Evolutionary conservation across 2,113 vertebrate genomes (phyloP).

Genomic region (Ellobius talpinus): DNA sequence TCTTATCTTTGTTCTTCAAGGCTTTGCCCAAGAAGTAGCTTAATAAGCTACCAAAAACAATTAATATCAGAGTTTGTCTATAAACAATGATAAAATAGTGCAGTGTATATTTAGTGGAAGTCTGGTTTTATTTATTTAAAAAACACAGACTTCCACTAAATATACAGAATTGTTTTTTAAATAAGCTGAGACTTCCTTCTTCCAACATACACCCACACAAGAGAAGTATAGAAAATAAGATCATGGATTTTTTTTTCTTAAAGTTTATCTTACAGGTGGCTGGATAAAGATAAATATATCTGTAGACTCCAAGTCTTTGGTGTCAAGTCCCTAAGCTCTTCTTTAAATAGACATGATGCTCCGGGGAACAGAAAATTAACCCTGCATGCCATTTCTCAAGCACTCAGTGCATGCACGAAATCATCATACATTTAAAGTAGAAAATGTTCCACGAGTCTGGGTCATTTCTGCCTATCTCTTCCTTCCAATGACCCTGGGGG

Average conservation of each 20-base stretch:
- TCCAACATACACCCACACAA: neutral
- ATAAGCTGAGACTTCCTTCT: slow-evolving; percentile 29
- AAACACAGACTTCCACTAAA: slow-evolving; percentile 13
- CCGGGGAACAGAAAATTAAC: slow-evolving; percentile 31
- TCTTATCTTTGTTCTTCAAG: slow-evolving; percentile 61
- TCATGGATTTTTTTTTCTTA: slow-evolving; percentile 16
- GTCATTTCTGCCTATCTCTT: slow-evolving; percentile 11
- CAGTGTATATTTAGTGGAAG: too few relatives aligned
- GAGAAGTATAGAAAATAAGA: slow-evolving; percentile 2
- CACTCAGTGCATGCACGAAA: neutral
- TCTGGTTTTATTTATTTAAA: too few relatives aligned
- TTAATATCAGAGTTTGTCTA: slow-evolving; percentile 19
- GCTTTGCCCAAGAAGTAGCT: slow-evolving; percentile 46
- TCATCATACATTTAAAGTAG: slow-evolving; percentile 40
- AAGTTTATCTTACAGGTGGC: neutral
- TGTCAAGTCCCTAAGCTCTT: slow-evolving; percentile 35
- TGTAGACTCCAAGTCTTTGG: neutral
- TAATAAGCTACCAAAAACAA: slow-evolving; percentile 35
- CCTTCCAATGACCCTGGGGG: slow-evolving; percentile 39
- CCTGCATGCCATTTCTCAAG: slow-evolving; percentile 14
- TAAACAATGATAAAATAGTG: slow-evolving; percentile 48
- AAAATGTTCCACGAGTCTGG: slow-evolving; percentile 35
- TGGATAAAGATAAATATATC: slow-evolving; percentile 23
- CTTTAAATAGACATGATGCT: slow-evolving; percentile 18
- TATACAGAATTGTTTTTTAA: neutral